Evolutionary conservation across 2,797 vertebrate species (phyloP).

Genomic region (Oceanodroma leucorhoa): DNA sequence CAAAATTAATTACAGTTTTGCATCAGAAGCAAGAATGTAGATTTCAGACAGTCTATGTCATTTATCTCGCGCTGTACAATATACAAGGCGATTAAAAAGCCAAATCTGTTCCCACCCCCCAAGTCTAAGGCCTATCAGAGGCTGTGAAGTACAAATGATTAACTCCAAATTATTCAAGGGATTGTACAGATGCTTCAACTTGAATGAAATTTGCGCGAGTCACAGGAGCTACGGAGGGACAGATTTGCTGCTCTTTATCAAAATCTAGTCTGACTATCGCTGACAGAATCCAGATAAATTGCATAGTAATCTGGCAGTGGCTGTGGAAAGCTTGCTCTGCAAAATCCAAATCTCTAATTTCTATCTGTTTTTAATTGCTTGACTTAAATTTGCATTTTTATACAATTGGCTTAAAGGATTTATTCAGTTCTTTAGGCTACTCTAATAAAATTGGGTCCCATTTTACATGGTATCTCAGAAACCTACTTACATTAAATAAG

Average conservation of each 20-base stretch:
- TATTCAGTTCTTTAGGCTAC: constrained; percentile 64
- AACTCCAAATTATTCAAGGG: constrained; percentile 88
- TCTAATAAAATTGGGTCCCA: constrained; percentile 42
- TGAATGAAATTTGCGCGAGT: constrained; percentile 76
- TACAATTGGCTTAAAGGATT: constrained; percentile 73
- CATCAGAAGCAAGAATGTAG: constrained; percentile 84
- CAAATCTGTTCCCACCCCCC: constrained; percentile 80
- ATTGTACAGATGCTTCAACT: constrained; percentile 78
- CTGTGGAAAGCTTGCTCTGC: constrained; percentile 67
- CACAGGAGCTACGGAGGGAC: constrained; percentile 65
- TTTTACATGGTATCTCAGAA: background rate
- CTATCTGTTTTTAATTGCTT: constrained; percentile 80
- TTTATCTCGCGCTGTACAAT: constrained; percentile 79
- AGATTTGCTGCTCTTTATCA: constrained; percentile 79
- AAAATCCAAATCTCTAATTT: constrained; percentile 75
- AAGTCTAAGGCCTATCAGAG: constrained; percentile 81
- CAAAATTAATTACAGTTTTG: constrained; percentile 96
- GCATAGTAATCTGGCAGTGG: constrained; percentile 60
- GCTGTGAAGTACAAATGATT: constrained; percentile 85
- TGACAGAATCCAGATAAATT: constrained; percentile 78
- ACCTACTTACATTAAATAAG: constrained; percentile 22
- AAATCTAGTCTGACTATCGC: constrained; percentile 76
- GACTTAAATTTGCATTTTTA: constrained; percentile 79
- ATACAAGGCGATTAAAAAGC: constrained; percentile 82
- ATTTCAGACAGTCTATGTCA: constrained; percentile 81